Percentiles rank a stretch among this genome's conserved stretches.
Conservation (phyloP, 2,113 vertebrate genomes). For the Galemys pyrenaicus region DNA sequence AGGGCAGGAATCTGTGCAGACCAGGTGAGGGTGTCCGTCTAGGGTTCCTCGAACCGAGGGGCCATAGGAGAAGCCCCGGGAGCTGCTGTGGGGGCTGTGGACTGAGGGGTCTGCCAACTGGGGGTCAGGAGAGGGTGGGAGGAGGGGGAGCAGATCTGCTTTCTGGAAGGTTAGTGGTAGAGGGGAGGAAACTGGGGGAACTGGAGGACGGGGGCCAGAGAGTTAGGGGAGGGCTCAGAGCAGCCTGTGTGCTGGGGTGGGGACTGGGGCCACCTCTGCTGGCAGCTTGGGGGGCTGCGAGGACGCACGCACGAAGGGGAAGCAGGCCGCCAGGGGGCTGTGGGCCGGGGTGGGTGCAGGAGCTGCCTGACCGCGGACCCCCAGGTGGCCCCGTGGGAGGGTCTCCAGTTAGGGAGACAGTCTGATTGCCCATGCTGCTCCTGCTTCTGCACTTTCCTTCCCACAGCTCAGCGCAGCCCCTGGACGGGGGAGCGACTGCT, state of each 20-base stretch:
- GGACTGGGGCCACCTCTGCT: too few species aligned
- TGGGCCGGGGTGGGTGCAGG: rapidly evolving
- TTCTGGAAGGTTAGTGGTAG: background rate
- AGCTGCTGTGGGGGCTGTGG: background rate
- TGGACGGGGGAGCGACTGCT: too few species aligned
- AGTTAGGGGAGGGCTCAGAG: background rate
- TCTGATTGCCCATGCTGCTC: background rate
- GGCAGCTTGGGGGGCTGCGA: too few species aligned
- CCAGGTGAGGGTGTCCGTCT: too few species aligned
- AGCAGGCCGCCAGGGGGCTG: background rate
- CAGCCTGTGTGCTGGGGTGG: background rate
- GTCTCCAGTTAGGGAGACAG: too few species aligned
- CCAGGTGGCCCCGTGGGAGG: too few species aligned
- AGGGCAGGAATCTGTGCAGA: too few species aligned
- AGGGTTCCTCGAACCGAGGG: too few species aligned
- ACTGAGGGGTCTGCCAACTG: background rate
- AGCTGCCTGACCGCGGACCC: background rate
- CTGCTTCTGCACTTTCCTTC: background rate
- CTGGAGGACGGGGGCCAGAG: background rate
- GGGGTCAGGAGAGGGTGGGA: background rate
- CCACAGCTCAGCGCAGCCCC: too few species aligned
- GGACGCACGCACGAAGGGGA: background rate
- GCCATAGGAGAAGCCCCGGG: too few species aligned
- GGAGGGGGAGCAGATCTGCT: background rate
- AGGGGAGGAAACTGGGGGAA: background rate